Base-by-base conservation (phyloP, 92 coral and sea anemone genomes). In the Desmophyllum pertusum region DNA sequence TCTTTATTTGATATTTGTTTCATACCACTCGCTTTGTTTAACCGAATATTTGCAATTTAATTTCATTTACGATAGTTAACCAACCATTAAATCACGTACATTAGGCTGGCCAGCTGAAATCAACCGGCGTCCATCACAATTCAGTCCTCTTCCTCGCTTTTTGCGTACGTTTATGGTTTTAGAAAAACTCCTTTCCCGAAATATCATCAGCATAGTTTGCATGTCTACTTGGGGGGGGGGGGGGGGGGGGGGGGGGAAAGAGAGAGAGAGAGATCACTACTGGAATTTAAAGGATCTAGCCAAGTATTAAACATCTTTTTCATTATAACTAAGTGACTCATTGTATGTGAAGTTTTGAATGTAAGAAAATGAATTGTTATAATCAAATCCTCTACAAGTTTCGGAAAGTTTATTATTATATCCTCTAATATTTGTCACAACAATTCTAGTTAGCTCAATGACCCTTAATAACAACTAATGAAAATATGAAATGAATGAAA, bases 1-100 rank as follows among this genome's bases (percentile, higher is more conserved):
- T 19, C n/a, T 67, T 67, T 35, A 35, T 33, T 37, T 66, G 83
- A 79, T 79, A 79, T 79, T 79, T 65, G 74, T 11, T 29, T 19
- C 74, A 79, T 45, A 65, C 62, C 73, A 33, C 62, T 21, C 37
- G 27, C 55, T 79, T 30, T 45, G 45, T 74, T 41, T 79, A 66
- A 64, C 72, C 83, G 36, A 64, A 29, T 63, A 63, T 64, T 40
- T 10, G 23, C 65, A 75, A 67, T 38, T 37, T 35, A 46, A 50
- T 0, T 63, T 79, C n/a, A 27, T 63, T 79, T 33, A n/a, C 51
- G 10, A 35, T 46, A 63, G 31, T 30, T 38, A 64, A 42, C 71
- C 42, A 43, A 33, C 40, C 41, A n/a, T 75, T 30, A 15, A 37
- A 79, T 52, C 74, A 64, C 74, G 74, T 43, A 79, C 55, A 65